Conservation (phyloP, 2,113 vertebrate genomes). For the Jacana jacana region DNA sequence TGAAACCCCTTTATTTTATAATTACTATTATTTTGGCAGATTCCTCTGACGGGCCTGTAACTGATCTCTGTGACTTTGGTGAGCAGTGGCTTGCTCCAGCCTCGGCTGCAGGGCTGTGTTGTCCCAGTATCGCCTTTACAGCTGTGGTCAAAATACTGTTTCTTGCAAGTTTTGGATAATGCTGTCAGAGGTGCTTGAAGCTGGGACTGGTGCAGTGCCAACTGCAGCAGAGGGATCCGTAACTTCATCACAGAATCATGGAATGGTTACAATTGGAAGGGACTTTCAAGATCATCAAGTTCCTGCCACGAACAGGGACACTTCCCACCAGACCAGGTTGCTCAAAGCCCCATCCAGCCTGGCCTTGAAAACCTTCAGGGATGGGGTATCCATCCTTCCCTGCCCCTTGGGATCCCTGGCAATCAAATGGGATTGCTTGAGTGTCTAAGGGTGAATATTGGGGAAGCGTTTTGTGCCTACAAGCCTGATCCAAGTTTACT, state of each 20-base stretch:
- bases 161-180: neutral
- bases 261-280: too few species aligned
- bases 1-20: neutral
- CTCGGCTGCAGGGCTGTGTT: fast-evolving
- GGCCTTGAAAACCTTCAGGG: too few species aligned
- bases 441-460: neutral
- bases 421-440: neutral
- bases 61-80: neutral
- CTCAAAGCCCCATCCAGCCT: too few species aligned
- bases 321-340: too few species aligned
- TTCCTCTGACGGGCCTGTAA: neutral
- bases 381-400: neutral
- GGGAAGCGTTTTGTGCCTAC: neutral
- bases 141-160: neutral
- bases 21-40: neutral
- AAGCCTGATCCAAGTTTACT: neutral
- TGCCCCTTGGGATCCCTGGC: fast-evolving
- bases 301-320: too few species aligned
- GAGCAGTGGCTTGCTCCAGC: neutral
- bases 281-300: too few species aligned
- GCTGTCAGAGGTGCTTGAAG: neutral
- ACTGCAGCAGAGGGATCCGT: neutral
- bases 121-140: fast-evolving
- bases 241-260: neutral
- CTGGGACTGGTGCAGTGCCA: neutral